Evolutionary conservation across 2,113 vertebrate genomes (phyloP).

Genomic region (Paracanthobrama guichenoti): DNA sequence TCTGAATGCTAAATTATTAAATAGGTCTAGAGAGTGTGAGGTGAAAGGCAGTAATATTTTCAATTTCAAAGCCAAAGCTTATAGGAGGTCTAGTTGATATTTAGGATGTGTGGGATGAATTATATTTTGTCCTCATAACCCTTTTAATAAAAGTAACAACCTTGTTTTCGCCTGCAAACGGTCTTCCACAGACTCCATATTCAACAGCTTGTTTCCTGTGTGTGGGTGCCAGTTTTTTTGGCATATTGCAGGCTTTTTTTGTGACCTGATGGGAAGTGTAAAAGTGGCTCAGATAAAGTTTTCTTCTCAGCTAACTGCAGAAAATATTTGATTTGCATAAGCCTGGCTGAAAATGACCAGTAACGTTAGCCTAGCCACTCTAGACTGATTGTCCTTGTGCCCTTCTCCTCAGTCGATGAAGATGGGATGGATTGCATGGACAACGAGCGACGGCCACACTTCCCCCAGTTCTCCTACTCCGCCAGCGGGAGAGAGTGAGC

Average conservation of each 20-base stretch:
- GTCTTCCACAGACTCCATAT: slow-evolving; percentile 8
- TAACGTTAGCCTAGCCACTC: neutral
- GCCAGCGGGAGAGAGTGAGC: slow-evolving; percentile 94
- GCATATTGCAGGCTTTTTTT: slow-evolving; percentile 26
- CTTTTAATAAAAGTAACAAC: slow-evolving; percentile 31
- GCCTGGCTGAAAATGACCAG: neutral
- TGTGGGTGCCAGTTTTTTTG: slow-evolving; percentile 46
- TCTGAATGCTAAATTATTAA: neutral
- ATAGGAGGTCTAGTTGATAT: slow-evolving; percentile 5
- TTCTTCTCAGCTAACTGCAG: neutral
- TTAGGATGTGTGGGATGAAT: slow-evolving; percentile 32
- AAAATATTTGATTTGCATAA: neutral
- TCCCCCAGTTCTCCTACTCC: slow-evolving; percentile 99
- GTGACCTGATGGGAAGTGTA: slow-evolving; percentile 16
- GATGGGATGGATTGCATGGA: slow-evolving; percentile 97
- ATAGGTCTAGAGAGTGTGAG: neutral
- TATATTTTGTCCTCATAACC: neutral
- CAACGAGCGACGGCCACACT: slow-evolving; percentile 94
- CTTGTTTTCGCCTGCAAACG: slow-evolving; percentile 29
- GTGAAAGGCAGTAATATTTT: slow-evolving; percentile 31
- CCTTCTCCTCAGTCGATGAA: slow-evolving; percentile 84
- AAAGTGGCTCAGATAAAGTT: slow-evolving; percentile 33
- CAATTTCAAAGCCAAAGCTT: neutral
- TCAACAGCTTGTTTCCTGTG: slow-evolving; percentile 40
- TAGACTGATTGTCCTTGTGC: neutral